These are phyloP conservation scores for Falcaria lacertinaria DNA, from an alignment of 2,888 invertebrate genomes.

Conservation along the genomic window DNA sequence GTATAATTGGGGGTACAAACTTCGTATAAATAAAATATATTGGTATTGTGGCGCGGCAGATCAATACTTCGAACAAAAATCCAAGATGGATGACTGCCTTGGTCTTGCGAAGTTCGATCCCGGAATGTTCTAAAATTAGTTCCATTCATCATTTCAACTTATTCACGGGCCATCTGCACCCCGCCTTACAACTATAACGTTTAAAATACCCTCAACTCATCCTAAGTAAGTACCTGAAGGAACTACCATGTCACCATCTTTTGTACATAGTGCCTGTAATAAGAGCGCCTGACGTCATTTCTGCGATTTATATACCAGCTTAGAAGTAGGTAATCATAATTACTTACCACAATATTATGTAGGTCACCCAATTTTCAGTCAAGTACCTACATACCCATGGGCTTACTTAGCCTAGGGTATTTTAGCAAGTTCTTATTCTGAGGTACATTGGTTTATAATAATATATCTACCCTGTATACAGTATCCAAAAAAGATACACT, in stretches of 20 bases:
- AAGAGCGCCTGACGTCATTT: too few species aligned
- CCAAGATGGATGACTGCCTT: constrained; percentile 64
- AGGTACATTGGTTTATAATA: too few species aligned
- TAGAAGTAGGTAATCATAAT: too few species aligned
- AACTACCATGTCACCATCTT: too few species aligned
- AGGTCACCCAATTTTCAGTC: constrained; percentile 12
- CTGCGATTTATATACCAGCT: too few species aligned
- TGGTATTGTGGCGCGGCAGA: constrained; percentile 26
- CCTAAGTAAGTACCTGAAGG: too few species aligned
- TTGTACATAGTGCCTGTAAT: too few species aligned
- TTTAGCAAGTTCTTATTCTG: too few species aligned
- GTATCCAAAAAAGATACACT: too few species aligned
- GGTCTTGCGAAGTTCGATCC: constrained; percentile 25
- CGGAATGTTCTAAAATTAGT: constrained; percentile 39
- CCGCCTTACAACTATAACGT: not conserved
- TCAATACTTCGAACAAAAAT: constrained; percentile 49
- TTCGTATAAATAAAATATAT: not conserved
- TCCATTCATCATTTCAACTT: constrained; percentile 21
- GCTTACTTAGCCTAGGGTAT: too few species aligned
- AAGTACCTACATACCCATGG: too few species aligned
- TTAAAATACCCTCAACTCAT: not conserved
- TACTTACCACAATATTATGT: constrained; percentile 5
- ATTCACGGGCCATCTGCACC: constrained; percentile 8
- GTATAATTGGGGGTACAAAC: not conserved
- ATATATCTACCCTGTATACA: too few species aligned